These are phyloP conservation scores for Sycophila texana DNA, from an alignment of 2,888 invertebrate genomes.

Conservation along the genomic window DNA sequence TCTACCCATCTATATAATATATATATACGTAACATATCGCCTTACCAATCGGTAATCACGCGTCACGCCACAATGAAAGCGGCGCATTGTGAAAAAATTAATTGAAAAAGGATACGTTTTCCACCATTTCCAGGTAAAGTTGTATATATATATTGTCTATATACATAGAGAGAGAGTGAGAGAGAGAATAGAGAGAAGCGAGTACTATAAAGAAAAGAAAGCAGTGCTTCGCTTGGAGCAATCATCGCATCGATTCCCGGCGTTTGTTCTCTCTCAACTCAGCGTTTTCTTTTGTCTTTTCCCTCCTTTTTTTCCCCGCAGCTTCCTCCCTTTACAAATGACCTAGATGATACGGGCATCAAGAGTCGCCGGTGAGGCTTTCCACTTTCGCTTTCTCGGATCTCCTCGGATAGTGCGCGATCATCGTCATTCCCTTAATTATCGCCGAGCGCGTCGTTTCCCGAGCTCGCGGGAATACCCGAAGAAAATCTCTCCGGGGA, in stretches of 20 bases:
- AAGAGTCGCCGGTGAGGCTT: not conserved
- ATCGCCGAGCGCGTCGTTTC: constrained; percentile 36
- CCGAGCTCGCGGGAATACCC: constrained; percentile 35
- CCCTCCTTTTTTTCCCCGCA: not conserved
- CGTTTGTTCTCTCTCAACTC: constrained; percentile 10
- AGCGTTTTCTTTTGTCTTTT: not conserved
- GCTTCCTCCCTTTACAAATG: constrained; percentile 31
- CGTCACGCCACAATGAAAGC: no score
- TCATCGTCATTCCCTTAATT: constrained; percentile 47
- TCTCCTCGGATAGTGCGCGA: constrained; percentile 3
- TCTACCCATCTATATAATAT: no score
- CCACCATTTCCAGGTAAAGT: no score
- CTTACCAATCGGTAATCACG: no score
- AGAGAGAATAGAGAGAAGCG: not conserved
- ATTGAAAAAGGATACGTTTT: no score
- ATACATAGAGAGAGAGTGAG: no score
- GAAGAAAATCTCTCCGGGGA: constrained; percentile 14
- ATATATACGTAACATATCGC: no score
- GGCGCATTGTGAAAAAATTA: no score
- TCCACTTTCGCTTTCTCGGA: not conserved
- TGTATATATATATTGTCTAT: no score
- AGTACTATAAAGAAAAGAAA: not conserved
- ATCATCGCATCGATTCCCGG: not conserved
- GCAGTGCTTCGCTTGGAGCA: not conserved
- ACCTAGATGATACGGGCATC: constrained; percentile 48